Base-by-base conservation (phyloP, 2,113 vertebrate species). In the Delphinapterus leucas region DNA sequence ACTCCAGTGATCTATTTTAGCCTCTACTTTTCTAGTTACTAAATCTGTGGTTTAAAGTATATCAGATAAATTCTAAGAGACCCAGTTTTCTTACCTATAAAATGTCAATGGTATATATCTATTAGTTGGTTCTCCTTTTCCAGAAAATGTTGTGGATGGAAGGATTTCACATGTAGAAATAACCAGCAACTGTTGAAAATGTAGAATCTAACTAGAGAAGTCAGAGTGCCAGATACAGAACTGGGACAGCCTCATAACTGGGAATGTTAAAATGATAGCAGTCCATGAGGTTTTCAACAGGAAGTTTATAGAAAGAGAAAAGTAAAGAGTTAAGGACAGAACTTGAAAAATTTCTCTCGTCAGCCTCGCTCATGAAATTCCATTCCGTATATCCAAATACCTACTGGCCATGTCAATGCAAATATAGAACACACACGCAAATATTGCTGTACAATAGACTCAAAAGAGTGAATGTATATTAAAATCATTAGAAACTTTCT, bases 161-260 rank as follows among this genome's bases (percentile, higher is more conserved):
- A 88, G 1, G 21, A 67, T 88, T 97, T 95, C 18, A 88, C 13
- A 20, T 33, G 5, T 28, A 61, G 28, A 94, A 97, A 65, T 83
- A 18, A 70, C 15, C 33, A 93, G 4, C 6, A 85, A 71, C 10
- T 80, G 5, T 63, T 83, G 33, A 92, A 92, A 92, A 65, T 13
- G 25, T 28, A 84, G 9, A 93, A 28, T 73, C 17, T 31, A 47
- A 21, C 61, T 74, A 67, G 68, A 76, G 28, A 76, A 81, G 18
- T 60, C 12, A 25, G 12, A 67, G 2, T 60, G 44, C 8, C 55
- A 71, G 36, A 80, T 25, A 9, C 15, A 86, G 8, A 86, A 38
- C 36, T 65, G 23, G 86, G 31, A 76, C 38, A 14, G 33, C 20
- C 5, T 71, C n/a, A 63, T 11, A 53, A 60, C 21, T 81, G 23